Percentiles rank a stretch among this genome's conserved stretches.
Conservation (phyloP, 2,113 vertebrate genomes). For the Hippoglossus stenolepis region DNA sequence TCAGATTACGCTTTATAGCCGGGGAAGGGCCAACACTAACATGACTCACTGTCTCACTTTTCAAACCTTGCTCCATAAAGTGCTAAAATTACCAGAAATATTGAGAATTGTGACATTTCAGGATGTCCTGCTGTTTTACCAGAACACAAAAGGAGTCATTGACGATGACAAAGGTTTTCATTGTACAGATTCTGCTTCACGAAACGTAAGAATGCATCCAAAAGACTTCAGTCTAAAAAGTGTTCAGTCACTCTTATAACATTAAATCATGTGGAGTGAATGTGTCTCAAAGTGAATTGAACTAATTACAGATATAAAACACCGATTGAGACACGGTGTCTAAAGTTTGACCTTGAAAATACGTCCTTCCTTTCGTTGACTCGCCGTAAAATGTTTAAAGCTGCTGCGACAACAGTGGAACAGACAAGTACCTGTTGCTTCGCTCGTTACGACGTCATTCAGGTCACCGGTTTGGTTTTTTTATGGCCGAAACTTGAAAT, state of each 20-base stretch:
- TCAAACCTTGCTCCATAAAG: neutral
- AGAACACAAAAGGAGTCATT: neutral
- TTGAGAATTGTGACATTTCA: conserved; percentile 24
- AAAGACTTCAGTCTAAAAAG: too few relatives aligned
- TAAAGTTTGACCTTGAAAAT: too few relatives aligned
- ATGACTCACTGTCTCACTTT: conserved; percentile 7
- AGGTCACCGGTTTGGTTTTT: neutral
- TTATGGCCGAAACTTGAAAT: neutral
- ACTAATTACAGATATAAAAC: too few relatives aligned
- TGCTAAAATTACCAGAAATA: neutral
- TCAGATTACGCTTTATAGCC: neutral
- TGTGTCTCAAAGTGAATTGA: too few relatives aligned
- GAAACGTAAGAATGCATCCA: too few relatives aligned
- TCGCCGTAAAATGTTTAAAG: neutral
- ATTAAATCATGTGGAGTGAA: too few relatives aligned
- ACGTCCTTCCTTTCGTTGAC: too few relatives aligned
- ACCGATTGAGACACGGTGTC: too few relatives aligned
- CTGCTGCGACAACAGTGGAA: neutral
- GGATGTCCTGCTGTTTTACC: neutral
- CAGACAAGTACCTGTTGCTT: neutral
- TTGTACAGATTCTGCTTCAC: too few relatives aligned
- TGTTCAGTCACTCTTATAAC: too few relatives aligned
- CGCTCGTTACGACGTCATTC: too few relatives aligned
- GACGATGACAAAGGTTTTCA: too few relatives aligned
- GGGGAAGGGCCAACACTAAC: neutral